Conservation (phyloP, 1,140 invertebrate genomes). For the Mercenaria mercenaria region DNA sequence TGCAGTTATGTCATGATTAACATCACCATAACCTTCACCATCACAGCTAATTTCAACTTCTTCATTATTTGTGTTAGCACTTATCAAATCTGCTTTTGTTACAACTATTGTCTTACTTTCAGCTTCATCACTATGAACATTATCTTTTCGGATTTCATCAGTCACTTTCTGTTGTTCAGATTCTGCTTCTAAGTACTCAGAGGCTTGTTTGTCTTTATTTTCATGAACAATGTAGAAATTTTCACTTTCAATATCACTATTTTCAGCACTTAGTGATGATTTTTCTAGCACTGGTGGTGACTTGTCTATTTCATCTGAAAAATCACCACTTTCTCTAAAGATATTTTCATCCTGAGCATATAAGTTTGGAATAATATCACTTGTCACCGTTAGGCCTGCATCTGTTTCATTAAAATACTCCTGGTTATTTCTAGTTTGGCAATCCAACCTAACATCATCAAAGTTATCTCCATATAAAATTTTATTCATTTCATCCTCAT, state of each 20-base stretch:
- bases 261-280: not conserved
- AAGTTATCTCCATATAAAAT: not conserved
- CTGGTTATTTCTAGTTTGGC: not conserved
- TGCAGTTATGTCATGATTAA: no score
- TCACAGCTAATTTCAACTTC: not conserved
- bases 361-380: conserved; percentile 17
- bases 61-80: no score
- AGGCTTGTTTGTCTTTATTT: not conserved
- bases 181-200: no score
- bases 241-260: not conserved
- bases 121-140: no score
- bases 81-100: no score
- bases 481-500: conserved; percentile 26
- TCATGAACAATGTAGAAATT: not conserved
- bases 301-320: not conserved
- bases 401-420: not conserved
- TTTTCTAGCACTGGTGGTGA: conserved; percentile 15
- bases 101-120: no score
- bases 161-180: no score
- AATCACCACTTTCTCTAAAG: not conserved
- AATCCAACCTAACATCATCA: not conserved
- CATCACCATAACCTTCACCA: not conserved
- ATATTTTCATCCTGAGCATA: not conserved
- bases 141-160: no score
- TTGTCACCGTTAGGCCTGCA: not conserved